A percentile compares a stretch with the other conserved stretches of the same genome.
Evolutionary conservation across 2,113 vertebrate genomes (phyloP).

Genomic region (Pterocles burchelli): DNA sequence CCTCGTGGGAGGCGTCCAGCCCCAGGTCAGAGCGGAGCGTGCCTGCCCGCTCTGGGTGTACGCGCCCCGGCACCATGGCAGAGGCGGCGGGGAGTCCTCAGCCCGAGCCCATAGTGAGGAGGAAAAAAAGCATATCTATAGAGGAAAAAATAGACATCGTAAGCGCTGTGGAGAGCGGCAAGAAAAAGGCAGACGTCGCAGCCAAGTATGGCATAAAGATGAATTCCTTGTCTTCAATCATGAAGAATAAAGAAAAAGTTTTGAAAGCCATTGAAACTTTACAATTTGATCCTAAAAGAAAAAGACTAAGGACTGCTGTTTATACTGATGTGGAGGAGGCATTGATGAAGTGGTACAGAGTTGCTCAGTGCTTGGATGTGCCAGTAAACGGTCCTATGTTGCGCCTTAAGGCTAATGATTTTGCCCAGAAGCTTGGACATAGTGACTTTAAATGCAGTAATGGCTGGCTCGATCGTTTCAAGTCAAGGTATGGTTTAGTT

Average conservation of each 20-base stretch:
- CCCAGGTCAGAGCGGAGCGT: neutral
- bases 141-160: conserved; percentile 79
- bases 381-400: conserved; percentile 74
- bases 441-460: conserved; percentile 78
- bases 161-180: conserved; percentile 74
- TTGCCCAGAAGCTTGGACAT: conserved; percentile 79
- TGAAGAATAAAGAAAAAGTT: conserved; percentile 79
- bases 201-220: conserved; percentile 79
- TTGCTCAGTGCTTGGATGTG: conserved; percentile 69
- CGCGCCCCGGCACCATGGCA: conserved; percentile 45
- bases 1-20: neutral
- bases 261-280: conserved; percentile 76
- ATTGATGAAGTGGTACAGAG: conserved; percentile 73
- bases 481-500: conserved; percentile 75
- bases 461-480: conserved; percentile 80
- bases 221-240: conserved; percentile 76
- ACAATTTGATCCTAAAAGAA: conserved; percentile 76
- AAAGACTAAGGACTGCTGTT: conserved; percentile 75
- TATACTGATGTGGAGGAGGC: conserved; percentile 75
- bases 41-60: neutral
- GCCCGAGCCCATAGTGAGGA: conserved; percentile 15
- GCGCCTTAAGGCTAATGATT: conserved; percentile 75
- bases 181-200: conserved; percentile 75
- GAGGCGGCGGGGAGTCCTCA: neutral
- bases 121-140: conserved; percentile 78